Evolutionary conservation across 2,888 invertebrate genomes (phyloP).

Genomic region (Lottia gigantea): DNA sequence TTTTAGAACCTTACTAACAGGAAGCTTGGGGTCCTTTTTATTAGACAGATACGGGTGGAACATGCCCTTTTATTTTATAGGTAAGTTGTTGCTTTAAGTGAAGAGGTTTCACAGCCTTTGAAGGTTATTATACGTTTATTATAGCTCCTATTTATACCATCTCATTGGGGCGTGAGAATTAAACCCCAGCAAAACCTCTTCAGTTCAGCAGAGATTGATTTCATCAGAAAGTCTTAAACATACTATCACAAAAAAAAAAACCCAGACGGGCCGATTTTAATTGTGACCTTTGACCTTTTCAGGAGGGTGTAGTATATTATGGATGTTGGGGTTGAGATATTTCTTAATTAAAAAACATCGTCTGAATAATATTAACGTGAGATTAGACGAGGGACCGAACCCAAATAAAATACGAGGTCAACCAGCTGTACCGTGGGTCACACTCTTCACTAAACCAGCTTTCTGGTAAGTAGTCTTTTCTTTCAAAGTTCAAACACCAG

Average conservation of each 20-base stretch:
- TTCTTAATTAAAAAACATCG: slow-evolving; percentile 68
- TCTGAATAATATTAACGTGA: slow-evolving; percentile 55
- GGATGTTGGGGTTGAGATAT: slow-evolving; percentile 74
- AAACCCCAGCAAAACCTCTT: too few relatives aligned
- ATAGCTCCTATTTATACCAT: too few relatives aligned
- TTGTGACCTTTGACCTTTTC: slow-evolving; percentile 29
- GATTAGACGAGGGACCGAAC: slow-evolving; percentile 30
- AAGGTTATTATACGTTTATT: too few relatives aligned
- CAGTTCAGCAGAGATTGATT: too few relatives aligned
- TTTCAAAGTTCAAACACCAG: too few relatives aligned
- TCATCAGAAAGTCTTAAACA: too few relatives aligned
- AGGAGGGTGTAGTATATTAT: slow-evolving; percentile 73
- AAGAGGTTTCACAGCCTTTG: too few relatives aligned
- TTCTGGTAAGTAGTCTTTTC: slow-evolving; percentile 72
- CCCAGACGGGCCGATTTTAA: too few relatives aligned
- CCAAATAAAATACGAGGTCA: slow-evolving; percentile 30
- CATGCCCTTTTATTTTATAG: slow-evolving; percentile 73
- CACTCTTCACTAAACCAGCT: slow-evolving; percentile 73
- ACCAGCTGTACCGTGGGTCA: slow-evolving; percentile 74
- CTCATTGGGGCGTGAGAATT: too few relatives aligned
- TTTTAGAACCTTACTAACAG: slow-evolving; percentile 76
- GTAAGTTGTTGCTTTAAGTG: slow-evolving; percentile 35
- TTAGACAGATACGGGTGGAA: slow-evolving; percentile 77
- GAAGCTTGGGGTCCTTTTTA: slow-evolving; percentile 76
- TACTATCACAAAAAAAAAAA: too few relatives aligned